Conservation (phyloP, 2,888 invertebrate species). For the Athalia rosae region DNA sequence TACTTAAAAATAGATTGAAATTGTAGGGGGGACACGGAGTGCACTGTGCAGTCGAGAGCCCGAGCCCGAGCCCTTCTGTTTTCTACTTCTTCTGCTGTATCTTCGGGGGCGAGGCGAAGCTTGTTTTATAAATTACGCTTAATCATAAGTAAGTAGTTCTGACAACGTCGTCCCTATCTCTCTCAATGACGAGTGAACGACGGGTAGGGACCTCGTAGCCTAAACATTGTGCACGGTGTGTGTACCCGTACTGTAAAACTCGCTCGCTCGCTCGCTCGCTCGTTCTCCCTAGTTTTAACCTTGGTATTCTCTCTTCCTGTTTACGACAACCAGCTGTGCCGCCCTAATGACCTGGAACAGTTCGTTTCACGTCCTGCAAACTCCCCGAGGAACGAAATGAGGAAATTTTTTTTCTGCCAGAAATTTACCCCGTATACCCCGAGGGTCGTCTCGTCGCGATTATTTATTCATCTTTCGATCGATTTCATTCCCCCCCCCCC, state of each 20-base stretch:
- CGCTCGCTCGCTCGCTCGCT: slow-evolving; percentile 31
- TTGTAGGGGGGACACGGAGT: background rate
- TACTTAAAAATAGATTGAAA: slow-evolving; percentile 30
- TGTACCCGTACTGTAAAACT: background rate
- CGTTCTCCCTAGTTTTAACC: slow-evolving; percentile 10
- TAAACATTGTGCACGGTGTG: slow-evolving; percentile 7
- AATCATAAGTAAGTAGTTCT: slow-evolving; percentile 32
- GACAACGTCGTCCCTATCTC: slow-evolving; percentile 12
- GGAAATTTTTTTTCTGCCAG: too few relatives aligned
- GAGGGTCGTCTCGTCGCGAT: too few relatives aligned
- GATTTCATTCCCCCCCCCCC: too few relatives aligned
- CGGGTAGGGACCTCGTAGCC: background rate
- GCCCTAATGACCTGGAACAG: background rate
- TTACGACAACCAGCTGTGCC: slow-evolving; percentile 9
- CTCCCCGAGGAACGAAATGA: background rate
- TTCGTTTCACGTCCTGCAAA: background rate
- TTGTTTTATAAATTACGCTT: slow-evolving; percentile 40
- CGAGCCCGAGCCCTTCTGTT: slow-evolving; percentile 10
- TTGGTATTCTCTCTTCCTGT: background rate
- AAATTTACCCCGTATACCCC: too few relatives aligned
- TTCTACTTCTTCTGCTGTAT: background rate
- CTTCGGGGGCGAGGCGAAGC: slow-evolving; percentile 19
- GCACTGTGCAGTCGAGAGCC: slow-evolving; percentile 5
- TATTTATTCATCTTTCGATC: too few relatives aligned
- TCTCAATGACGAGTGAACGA: slow-evolving; percentile 10